Evolutionary conservation across 2,888 invertebrate species (phyloP).

Genomic region (Protonemura montana): DNA sequence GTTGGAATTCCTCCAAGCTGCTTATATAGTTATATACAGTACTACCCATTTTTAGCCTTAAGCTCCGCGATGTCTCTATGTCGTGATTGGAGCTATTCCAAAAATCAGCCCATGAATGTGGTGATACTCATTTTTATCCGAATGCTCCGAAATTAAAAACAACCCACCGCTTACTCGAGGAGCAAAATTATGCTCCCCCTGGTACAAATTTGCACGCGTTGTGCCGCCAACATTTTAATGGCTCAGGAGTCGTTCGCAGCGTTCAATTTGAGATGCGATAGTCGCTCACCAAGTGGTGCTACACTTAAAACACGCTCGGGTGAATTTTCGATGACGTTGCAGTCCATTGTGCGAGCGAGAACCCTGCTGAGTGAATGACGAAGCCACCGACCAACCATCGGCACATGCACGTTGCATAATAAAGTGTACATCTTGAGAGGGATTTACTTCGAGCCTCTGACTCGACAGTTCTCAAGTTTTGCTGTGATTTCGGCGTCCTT

Average conservation of each 20-base stretch:
- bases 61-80: not conserved
- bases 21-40: not conserved
- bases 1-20: not conserved
- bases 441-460: not conserved
- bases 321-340: constrained; percentile 27
- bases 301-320: constrained; percentile 13
- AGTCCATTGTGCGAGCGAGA: constrained; percentile 10
- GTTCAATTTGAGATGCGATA: not conserved
- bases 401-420: not conserved
- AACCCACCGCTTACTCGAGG: not conserved
- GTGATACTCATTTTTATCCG: not conserved
- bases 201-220: not conserved
- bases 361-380: constrained; percentile 8
- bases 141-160: not conserved
- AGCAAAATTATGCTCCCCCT: not conserved
- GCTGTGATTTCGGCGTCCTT: not conserved
- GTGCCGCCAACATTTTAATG: constrained; percentile 9
- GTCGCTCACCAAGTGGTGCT: not conserved
- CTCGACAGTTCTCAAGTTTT: not conserved
- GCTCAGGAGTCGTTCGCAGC: not conserved
- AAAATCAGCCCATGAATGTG: not conserved
- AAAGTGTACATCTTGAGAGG: not conserved
- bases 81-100: not conserved
- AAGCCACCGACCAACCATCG: not conserved
- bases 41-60: not conserved